Base-by-base conservation (phyloP, 2,888 invertebrate genomes). In the Anoplius nigerrimus region DNA sequence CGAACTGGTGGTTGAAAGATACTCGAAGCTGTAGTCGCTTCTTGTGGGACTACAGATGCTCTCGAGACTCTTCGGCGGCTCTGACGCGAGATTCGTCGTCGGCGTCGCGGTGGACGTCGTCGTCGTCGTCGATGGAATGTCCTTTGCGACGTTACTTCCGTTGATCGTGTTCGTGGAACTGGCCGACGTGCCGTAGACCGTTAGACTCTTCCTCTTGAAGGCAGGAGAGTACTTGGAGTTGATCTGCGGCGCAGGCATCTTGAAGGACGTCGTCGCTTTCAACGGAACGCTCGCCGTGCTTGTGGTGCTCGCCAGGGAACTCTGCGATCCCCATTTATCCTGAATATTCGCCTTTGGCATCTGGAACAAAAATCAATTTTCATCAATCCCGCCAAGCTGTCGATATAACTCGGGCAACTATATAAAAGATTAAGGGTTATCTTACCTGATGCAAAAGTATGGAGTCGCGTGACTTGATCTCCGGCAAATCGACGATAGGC, bases 191-290 rank as follows among this genome's bases (percentile, higher is more conserved):
- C 88, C 88, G 84, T 93, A 94, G 0, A 94, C 92, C 79, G 94
- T 92, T 56, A 95, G 89, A 65, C 92, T 93, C 89, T 94, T 94
- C 73, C 95, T 90, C 87, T 95, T 95, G 83, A 95, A 95, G 2
- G 95, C 95, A 16, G 95, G 95, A 1, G 95, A 95, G 90, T 95
- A 95, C 89, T 94, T 95, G 0, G 95, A 94, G 78, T 95, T 89
- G 76, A 92, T 93, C 63, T 87, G 87, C 2, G 87, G 87, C 0
- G 86, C 85, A 27, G 88, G 84, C 83, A 88, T 88, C 62, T 88
- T 88, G 79, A 88, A 88, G 21, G 84, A 78, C 2, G 84, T 75
- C 21, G 81, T 81, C 22, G 82, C 77, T 57, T 86, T 86, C 42
- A 82, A 46, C 0, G 86, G 82, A 1, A 74, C 71, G 60, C 86